A percentile compares a stretch with the other conserved stretches of the same genome.
Conservation (phyloP, 2,113 vertebrate genomes). For the Anseranas semipalmata region DNA sequence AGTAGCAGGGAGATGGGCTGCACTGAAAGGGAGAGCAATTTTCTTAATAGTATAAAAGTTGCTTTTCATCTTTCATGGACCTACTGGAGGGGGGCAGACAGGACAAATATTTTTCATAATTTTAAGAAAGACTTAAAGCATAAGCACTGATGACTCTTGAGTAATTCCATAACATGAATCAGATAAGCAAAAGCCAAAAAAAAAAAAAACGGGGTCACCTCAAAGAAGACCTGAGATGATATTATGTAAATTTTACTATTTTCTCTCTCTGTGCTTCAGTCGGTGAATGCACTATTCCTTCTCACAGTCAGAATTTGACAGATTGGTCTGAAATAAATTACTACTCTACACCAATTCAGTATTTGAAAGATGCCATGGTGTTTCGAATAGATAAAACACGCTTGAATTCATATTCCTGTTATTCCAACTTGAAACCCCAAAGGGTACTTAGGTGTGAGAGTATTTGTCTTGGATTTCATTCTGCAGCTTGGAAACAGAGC, state of each 20-base stretch:
- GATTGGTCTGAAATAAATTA: neutral
- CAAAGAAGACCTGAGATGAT: neutral
- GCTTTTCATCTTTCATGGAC: neutral
- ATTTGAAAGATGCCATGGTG: neutral
- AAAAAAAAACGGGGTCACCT: neutral
- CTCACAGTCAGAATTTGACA: neutral
- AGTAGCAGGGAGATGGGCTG: neutral
- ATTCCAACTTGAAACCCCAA: neutral
- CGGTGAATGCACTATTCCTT: neutral
- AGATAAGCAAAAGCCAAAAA: neutral
- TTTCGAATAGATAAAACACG: neutral
- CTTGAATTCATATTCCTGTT: slow-evolving; percentile 26
- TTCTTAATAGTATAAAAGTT: neutral
- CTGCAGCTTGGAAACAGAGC: neutral
- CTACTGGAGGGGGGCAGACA: neutral
- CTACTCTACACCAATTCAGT: neutral
- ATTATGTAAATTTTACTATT: neutral
- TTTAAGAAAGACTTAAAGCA: neutral
- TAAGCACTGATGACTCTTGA: neutral
- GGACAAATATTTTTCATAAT: neutral
- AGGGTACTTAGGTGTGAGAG: slow-evolving; percentile 29
- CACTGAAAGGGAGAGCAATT: neutral
- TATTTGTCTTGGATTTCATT: slow-evolving; percentile 52
- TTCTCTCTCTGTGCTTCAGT: neutral
- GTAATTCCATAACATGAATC: neutral